phyloP scores from a whole-genome alignment of 2,888 invertebrate species.

The Diarsia rubi region DNA sequence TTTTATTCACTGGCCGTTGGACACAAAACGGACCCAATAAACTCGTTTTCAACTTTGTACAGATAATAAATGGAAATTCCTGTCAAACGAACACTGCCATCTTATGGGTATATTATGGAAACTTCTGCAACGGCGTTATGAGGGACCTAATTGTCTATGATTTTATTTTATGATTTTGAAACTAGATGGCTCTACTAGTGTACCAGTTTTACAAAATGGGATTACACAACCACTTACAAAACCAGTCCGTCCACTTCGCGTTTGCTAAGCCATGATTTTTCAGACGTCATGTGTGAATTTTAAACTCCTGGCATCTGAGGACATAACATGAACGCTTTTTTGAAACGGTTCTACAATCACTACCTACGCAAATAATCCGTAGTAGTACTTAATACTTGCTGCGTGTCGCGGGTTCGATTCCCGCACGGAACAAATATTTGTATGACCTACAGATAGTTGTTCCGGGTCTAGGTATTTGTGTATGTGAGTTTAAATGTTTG shows the following conservation, averaged over 20 bases:
- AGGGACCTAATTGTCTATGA: conserved; percentile 71
- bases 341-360: neutral
- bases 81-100: conserved; percentile 60
- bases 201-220: neutral
- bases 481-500: no score
- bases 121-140: conserved; percentile 49
- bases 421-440: no score
- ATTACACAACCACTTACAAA: neutral
- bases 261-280: neutral
- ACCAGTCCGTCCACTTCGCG: neutral
- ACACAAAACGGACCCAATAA: conserved; percentile 73
- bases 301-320: neutral
- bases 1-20: conserved; percentile 79
- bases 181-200: conserved; percentile 64
- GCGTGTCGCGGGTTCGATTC: no score
- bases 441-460: no score
- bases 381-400: no score
- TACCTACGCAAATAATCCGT: neutral
- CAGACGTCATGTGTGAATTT: neutral
- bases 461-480: no score
- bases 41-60: conserved; percentile 71
- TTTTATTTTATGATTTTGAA: neutral
- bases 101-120: conserved; percentile 22
- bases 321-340: neutral
- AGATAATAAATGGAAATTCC: conserved; percentile 56